Conservation (phyloP, 1,140 invertebrate species). For the honey bee (Apis mellifera) region DNA sequence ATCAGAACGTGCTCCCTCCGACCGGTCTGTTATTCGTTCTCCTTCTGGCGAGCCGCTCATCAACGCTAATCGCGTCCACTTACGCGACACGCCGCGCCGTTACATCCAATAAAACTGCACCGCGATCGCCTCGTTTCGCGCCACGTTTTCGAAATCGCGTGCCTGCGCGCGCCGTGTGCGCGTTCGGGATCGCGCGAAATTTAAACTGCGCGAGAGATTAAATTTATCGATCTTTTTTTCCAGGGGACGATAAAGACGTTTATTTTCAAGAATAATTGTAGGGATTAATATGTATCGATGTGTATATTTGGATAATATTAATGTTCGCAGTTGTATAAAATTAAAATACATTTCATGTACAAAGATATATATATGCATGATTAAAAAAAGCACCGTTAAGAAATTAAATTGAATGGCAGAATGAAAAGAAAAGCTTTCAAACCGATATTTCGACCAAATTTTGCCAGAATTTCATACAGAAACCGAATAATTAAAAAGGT, state of each 20-base stretch:
- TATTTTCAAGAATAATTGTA: not conserved
- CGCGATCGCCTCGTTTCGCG: constrained; percentile 11
- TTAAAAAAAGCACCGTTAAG: not conserved
- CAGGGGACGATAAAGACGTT: not conserved
- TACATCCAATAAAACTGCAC: constrained; percentile 41
- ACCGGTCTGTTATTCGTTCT: constrained; percentile 62
- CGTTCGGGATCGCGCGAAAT: not conserved
- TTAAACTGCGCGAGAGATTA: not conserved
- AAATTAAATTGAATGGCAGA: not conserved
- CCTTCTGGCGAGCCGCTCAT: constrained; percentile 52
- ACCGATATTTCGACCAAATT: not conserved
- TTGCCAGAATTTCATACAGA: not conserved
- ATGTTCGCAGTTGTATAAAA: too few species aligned
- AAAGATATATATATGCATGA: not conserved
- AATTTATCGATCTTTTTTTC: constrained; percentile 2
- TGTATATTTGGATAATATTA: not conserved
- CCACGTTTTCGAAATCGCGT: not conserved
- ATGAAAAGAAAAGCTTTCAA: not conserved
- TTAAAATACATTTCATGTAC: too few species aligned
- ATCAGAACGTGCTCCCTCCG: constrained; percentile 64
- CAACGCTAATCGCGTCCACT: constrained; percentile 58
- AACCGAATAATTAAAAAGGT: not conserved
- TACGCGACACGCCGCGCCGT: constrained; percentile 30
- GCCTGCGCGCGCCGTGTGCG: not conserved
- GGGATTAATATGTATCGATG: not conserved